A percentile compares a stretch with the other conserved stretches of the same genome.
These are phyloP conservation scores for Synergus itoensis DNA, from an alignment of 2,888 invertebrate species.

Conservation along the genomic window DNA sequence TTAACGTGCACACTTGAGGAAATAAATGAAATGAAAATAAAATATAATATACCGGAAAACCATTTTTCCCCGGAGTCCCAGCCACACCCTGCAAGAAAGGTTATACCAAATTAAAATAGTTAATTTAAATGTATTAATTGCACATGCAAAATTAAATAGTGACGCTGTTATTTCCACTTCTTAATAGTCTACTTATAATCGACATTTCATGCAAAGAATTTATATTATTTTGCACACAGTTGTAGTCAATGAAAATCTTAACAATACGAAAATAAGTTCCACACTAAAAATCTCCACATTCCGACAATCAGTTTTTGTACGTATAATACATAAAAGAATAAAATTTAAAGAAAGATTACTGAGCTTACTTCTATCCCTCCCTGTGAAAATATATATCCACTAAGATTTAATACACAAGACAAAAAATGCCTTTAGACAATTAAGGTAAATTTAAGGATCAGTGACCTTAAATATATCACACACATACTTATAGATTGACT, in stretches of 20 bases:
- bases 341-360: too few relatives aligned
- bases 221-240: not conserved
- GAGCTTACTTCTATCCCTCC: too few relatives aligned
- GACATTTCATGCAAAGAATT: not conserved
- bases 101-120: constrained; percentile 75
- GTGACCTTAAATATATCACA: too few relatives aligned
- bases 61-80: constrained; percentile 91
- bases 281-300: too few relatives aligned
- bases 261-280: too few relatives aligned
- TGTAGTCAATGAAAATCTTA: too few relatives aligned
- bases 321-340: too few relatives aligned
- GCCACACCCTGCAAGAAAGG: constrained; percentile 85
- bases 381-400: too few relatives aligned
- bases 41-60: constrained; percentile 90
- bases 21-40: constrained; percentile 76
- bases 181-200: not conserved
- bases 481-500: constrained; percentile 73
- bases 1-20: constrained; percentile 61
- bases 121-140: constrained; percentile 49
- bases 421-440: too few relatives aligned
- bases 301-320: too few relatives aligned
- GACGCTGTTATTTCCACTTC: not conserved
- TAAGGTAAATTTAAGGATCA: too few relatives aligned
- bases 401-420: too few relatives aligned
- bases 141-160: constrained; percentile 1